A percentile compares a stretch with the other conserved stretches of the same genome.
Evolutionary conservation across 2,888 invertebrate species (phyloP).

Genomic region (Agrotis clavis): DNA sequence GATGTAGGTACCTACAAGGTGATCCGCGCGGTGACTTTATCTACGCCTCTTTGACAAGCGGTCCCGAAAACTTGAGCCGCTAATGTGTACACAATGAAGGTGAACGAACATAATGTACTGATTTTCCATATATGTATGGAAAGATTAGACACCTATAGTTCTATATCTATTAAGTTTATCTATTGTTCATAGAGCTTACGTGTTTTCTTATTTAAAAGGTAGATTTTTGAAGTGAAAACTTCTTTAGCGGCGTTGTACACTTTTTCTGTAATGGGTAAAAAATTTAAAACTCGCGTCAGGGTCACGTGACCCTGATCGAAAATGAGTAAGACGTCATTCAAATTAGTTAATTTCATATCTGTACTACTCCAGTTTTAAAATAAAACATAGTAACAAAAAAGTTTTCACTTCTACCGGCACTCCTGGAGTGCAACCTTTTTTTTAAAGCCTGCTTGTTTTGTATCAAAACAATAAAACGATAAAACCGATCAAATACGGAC

Average conservation of each 20-base stretch:
- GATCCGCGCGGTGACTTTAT: slow-evolving; percentile 85
- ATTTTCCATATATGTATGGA: slow-evolving; percentile 6
- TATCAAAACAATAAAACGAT: slow-evolving; percentile 72
- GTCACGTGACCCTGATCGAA: no score
- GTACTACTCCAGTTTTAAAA: no score
- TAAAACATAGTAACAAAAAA: no score
- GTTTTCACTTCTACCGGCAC: no score
- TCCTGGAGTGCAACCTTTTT: no score
- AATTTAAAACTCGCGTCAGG: no score
- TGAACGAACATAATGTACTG: slow-evolving; percentile 49
- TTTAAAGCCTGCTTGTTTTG: slow-evolving; percentile 52
- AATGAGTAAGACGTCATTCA: no score
- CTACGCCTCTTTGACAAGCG: slow-evolving; percentile 80
- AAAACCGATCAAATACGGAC: slow-evolving; percentile 71
- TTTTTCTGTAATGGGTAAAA: no score
- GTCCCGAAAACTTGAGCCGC: slow-evolving; percentile 76
- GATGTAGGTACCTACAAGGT: slow-evolving; percentile 84
- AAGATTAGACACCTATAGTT: slow-evolving; percentile 1
- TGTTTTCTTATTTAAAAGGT: slow-evolving; percentile 8
- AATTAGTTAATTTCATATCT: no score
- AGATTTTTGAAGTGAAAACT: no score
- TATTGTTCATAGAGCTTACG: slow-evolving; percentile 10
- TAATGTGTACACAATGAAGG: slow-evolving; percentile 76
- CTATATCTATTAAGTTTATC: background rate
- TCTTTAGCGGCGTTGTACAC: no score